phyloP scores from a whole-genome alignment of 2,113 vertebrate genomes.

The Archilochus colubris region DNA sequence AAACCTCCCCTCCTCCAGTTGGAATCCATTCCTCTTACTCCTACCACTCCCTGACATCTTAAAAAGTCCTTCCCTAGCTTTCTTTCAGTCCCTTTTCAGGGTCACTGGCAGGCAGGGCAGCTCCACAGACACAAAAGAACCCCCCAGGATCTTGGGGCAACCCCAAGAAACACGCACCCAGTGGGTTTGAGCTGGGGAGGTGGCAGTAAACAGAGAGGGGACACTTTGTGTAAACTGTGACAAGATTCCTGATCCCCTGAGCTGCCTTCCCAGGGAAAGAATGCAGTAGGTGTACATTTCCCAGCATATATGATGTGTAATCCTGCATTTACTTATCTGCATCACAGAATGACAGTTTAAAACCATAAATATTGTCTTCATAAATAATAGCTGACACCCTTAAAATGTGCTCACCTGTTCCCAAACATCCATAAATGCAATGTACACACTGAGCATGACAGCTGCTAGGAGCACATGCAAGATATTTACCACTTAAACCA shows the following conservation, averaged over 20 bases:
- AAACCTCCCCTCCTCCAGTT: no score
- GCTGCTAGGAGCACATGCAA: neutral
- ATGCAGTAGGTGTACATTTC: accelerated
- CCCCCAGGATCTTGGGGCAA: no score
- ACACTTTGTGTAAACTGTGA: no score
- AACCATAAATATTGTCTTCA: neutral
- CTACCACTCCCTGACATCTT: no score
- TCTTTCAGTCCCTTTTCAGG: no score
- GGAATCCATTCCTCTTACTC: no score
- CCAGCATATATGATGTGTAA: neutral
- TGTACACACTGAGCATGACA: neutral
- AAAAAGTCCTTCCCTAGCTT: no score
- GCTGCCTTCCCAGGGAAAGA: neutral
- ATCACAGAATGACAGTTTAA: neutral
- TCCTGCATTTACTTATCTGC: neutral
- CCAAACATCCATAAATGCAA: neutral
- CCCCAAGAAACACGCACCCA: no score
- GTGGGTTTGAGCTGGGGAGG: no score
- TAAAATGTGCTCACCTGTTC: neutral
- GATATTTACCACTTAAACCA: neutral
- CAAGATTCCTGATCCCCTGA: neutral
- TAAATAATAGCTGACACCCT: neutral
- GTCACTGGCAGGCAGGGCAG: no score
- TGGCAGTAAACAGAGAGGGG: no score
- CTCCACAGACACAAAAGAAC: no score